These are phyloP conservation scores for Sinhomidia bicolor DNA, from an alignment of 2,888 invertebrate genomes.

Conservation along the genomic window DNA sequence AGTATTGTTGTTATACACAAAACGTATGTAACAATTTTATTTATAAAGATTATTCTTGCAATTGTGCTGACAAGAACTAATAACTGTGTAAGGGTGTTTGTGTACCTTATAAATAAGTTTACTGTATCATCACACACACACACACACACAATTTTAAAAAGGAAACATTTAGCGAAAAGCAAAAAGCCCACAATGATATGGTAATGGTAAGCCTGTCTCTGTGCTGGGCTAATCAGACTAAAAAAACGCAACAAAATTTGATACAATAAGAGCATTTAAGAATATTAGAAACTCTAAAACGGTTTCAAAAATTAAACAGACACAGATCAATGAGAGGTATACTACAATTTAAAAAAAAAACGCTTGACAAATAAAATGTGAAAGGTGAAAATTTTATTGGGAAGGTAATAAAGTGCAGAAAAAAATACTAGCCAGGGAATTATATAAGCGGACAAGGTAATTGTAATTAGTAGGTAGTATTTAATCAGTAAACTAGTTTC, in stretches of 20 bases:
- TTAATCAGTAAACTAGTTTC: too few relatives aligned
- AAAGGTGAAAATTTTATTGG: neutral
- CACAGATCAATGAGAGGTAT: neutral
- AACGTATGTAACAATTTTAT: neutral
- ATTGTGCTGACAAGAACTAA: neutral
- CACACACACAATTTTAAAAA: neutral
- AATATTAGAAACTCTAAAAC: neutral
- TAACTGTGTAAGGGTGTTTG: slow-evolving; percentile 48
- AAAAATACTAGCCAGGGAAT: too few relatives aligned
- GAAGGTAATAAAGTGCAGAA: too few relatives aligned
- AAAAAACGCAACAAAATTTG: slow-evolving; percentile 39
- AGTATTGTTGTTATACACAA: too few relatives aligned
- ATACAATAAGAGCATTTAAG: neutral
- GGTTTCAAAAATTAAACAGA: neutral
- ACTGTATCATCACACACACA: neutral
- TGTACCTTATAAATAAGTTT: slow-evolving; percentile 47
- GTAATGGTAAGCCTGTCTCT: neutral
- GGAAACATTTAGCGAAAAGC: neutral
- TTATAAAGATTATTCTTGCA: neutral
- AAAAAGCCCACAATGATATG: neutral
- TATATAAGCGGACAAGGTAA: too few relatives aligned
- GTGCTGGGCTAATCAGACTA: neutral
- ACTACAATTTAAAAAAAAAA: neutral
- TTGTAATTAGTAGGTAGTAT: too few relatives aligned
- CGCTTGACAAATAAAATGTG: neutral